Base-by-base conservation (phyloP, 2,113 vertebrate genomes). In the Colinus virginianus region DNA sequence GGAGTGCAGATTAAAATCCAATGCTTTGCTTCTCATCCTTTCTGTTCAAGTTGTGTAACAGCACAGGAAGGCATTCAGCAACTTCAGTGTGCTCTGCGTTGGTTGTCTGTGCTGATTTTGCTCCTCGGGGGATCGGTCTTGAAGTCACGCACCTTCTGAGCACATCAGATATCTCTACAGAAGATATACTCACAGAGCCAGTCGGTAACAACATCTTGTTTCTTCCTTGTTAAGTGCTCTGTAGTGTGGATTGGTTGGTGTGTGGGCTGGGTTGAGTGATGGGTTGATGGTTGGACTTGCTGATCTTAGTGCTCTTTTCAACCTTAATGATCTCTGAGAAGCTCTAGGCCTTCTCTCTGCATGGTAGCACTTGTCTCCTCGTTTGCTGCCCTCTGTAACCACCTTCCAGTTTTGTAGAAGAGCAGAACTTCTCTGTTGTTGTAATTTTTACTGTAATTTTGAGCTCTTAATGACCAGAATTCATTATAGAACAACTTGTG, bases 401-500 rank as follows among this genome's bases (percentile, higher is more conserved):
- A 0, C 0, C 9, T 62, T 74, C 5, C 36, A 62, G 42, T 32
- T 86, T 3, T n/a, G 63, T 48, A 45, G n/a, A 51, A 20, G 48
- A 66, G 7, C 11, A 4, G 13, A 69, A 8, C 3, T 70, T 48
- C 48, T 36, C 7, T 53, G 4, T 46, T 78, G 2, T 2, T 12
- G 14, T 32, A 59, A 1, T 38, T 77, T 87, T 79, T 55, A 36
- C 19, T 76, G 11, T 18, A 46, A 78, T 78, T 69, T 78, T 80
- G 67, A 89, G 25, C n/a, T 74, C 62, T 51, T 67, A 19, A 67
- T 79, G 78, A 49, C 32, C 34, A 34, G 13, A 13, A 9, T 90
- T 79, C 34, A 83, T 82, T 71, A 51, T 36, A 46, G 89, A 93
- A 32, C n/a, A 92, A 20, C 32, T 70, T 20, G 13, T 76, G 74